phyloP scores from a whole-genome alignment of 2,888 invertebrate species.

The Brachylomia viminalis region DNA sequence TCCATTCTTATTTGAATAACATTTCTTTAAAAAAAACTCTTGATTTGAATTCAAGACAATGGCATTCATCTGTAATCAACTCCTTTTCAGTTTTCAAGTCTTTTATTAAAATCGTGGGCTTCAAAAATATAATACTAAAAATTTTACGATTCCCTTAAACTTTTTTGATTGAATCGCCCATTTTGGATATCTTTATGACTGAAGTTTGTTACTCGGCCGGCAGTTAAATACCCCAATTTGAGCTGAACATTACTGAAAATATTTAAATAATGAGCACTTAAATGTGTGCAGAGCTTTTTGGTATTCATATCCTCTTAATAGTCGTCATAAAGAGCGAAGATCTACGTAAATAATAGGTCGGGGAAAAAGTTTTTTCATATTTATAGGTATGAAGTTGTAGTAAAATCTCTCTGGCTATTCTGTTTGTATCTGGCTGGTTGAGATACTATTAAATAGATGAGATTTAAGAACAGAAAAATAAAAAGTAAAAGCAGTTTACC shows the following conservation, averaged over 20 bases:
- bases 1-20: constrained; percentile 19
- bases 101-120: constrained; percentile 47
- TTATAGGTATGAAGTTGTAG: too few relatives aligned
- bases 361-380: too few relatives aligned
- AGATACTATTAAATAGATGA: too few relatives aligned
- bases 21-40: constrained; percentile 20
- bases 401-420: too few relatives aligned
- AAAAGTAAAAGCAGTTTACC: too few relatives aligned
- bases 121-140: constrained; percentile 54
- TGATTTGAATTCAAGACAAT: constrained; percentile 44
- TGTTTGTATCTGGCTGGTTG: too few relatives aligned
- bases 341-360: constrained; percentile 27
- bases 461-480: too few relatives aligned
- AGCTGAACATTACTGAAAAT: constrained; percentile 62
- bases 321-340: constrained; percentile 35
- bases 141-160: constrained; percentile 60
- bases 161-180: constrained; percentile 66
- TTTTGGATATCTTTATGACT: constrained; percentile 63
- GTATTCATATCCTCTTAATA: constrained; percentile 58
- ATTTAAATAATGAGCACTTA: constrained; percentile 61
- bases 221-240: constrained; percentile 63
- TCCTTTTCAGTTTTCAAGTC: constrained; percentile 50
- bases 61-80: constrained; percentile 53
- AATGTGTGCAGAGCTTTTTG: constrained; percentile 46
- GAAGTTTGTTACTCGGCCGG: constrained; percentile 62